phyloP scores from a whole-genome alignment of 2,797 vertebrate genomes.

The Mormyrops attenuatus region DNA sequence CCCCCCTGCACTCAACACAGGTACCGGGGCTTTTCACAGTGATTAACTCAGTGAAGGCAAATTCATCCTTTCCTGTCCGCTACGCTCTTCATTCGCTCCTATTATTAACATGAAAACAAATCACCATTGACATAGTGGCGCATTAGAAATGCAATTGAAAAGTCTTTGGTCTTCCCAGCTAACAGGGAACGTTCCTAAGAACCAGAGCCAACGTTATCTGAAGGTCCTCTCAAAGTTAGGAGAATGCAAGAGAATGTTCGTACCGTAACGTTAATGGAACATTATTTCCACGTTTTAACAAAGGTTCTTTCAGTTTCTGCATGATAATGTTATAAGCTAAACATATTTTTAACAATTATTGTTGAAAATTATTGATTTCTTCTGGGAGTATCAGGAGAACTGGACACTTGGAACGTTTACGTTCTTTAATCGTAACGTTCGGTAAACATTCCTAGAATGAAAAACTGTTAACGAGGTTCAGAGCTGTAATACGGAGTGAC shows the following conservation, averaged over 20 bases:
- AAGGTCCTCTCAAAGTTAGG: neutral
- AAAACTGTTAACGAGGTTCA: neutral
- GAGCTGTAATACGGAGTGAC: neutral
- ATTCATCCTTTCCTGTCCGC: neutral
- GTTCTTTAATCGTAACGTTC: neutral
- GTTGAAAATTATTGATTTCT: neutral
- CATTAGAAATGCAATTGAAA: neutral
- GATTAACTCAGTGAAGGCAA: neutral
- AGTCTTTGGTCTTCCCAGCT: neutral
- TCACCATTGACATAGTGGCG: neutral
- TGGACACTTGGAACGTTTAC: neutral
- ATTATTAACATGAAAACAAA: neutral
- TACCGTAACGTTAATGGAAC: neutral
- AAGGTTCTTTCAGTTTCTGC: neutral
- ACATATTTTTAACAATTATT: neutral
- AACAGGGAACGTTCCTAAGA: neutral
- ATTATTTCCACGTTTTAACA: neutral
- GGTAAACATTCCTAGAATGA: neutral
- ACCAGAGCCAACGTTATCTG: neutral
- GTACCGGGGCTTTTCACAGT: neutral
- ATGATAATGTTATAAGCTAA: neutral
- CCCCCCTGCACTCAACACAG: slow-evolving; percentile 51
- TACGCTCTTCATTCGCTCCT: neutral
- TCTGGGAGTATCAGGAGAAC: neutral
- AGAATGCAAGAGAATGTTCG: neutral